A percentile compares a stretch with the other conserved stretches of the same genome.
Evolutionary conservation across 92 coral and sea anemone genomes (phyloP).

Genomic region (Bergia puertoricense): DNA sequence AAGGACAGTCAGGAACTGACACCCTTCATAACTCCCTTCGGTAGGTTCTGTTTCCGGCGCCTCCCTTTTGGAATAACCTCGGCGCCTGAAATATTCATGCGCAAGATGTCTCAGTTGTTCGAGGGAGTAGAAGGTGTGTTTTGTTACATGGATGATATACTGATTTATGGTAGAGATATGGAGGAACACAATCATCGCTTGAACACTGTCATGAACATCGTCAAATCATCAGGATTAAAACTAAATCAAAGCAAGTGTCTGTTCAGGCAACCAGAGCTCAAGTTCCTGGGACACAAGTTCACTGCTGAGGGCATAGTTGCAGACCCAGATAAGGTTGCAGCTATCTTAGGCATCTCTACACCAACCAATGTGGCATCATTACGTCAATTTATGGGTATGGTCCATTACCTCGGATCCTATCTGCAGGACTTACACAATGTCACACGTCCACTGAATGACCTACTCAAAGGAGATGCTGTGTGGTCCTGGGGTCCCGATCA

Average conservation of each 20-base stretch:
- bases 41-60: too few relatives aligned
- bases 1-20: not conserved
- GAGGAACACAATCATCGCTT: not conserved
- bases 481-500: conserved; percentile 43
- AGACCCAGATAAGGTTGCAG: conserved; percentile 40
- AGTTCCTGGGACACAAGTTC: conserved; percentile 13
- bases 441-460: conserved; percentile 26
- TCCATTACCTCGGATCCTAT: conserved; percentile 27
- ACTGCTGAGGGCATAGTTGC: conserved; percentile 21
- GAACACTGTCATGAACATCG: too few relatives aligned
- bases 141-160: not conserved
- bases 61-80: too few relatives aligned
- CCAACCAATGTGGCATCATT: conserved; percentile 11
- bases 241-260: not conserved
- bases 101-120: not conserved
- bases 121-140: not conserved
- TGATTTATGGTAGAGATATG: not conserved
- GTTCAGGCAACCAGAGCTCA: not conserved
- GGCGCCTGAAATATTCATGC: too few relatives aligned
- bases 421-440: not conserved
- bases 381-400: conserved; percentile 40
- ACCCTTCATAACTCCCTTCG: not conserved
- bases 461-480: not conserved
- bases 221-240: not conserved
- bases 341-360: not conserved